Conservation (phyloP, 2,797 vertebrate genomes). For the Echeneis naucrates region DNA sequence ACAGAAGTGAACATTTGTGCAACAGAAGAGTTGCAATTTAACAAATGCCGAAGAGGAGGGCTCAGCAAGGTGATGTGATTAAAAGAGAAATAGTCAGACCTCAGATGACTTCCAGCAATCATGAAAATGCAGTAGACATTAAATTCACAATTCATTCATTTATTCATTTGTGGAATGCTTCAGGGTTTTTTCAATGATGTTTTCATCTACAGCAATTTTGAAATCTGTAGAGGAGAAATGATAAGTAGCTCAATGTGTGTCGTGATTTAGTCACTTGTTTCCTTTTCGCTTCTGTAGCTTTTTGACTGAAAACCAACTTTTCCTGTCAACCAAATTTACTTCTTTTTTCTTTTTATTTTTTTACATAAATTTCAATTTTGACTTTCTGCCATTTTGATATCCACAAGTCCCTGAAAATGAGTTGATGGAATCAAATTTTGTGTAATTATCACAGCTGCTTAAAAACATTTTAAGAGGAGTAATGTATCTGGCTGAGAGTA, state of each 20-base stretch:
- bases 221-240: not conserved
- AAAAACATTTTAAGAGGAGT: not conserved
- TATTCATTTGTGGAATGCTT: not conserved
- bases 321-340: not conserved
- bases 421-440: not conserved
- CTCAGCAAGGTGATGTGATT: not conserved
- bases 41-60: not conserved
- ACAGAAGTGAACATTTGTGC: not conserved
- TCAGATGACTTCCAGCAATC: not conserved
- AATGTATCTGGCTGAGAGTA: not conserved
- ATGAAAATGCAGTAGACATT: not conserved
- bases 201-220: not conserved
- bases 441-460: conserved; percentile 12
- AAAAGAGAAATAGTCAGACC: not conserved
- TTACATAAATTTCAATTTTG: not conserved
- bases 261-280: not conserved
- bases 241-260: not conserved
- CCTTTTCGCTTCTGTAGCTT: not conserved
- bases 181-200: not conserved
- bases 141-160: not conserved
- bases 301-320: not conserved
- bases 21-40: not conserved
- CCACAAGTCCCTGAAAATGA: not conserved
- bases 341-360: not conserved
- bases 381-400: not conserved